Conservation (phyloP, 1,140 invertebrate species). For the Diabrotica undecimpunctata region DNA sequence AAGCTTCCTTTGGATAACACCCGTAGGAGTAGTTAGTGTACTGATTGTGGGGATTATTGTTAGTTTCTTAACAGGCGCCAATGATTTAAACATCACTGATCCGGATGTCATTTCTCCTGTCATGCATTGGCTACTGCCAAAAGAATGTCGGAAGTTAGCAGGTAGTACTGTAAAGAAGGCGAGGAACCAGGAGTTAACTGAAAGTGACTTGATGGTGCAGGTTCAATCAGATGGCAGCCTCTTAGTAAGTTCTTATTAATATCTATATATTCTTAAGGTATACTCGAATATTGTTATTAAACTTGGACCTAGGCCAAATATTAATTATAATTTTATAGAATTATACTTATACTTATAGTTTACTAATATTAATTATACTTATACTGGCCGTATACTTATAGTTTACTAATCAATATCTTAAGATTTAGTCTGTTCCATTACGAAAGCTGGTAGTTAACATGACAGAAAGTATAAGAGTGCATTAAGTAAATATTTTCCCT, state of each 20-base stretch:
- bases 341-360: too few species aligned
- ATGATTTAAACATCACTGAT: constrained; percentile 56
- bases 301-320: too few species aligned
- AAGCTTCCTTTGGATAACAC: constrained; percentile 76
- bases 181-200: constrained; percentile 12
- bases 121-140: constrained; percentile 50
- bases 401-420: too few species aligned
- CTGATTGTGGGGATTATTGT: constrained; percentile 63
- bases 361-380: too few species aligned
- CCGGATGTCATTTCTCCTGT: constrained; percentile 60
- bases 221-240: background rate
- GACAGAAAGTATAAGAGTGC: too few species aligned
- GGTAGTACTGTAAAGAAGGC: constrained; percentile 28
- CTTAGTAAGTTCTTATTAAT: background rate
- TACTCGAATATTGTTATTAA: too few species aligned
- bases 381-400: too few species aligned
- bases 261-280: too few species aligned
- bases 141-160: constrained; percentile 29
- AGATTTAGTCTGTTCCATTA: too few species aligned
- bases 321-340: too few species aligned
- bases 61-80: constrained; percentile 63
- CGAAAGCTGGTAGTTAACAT: too few species aligned
- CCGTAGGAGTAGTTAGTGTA: constrained; percentile 59
- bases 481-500: too few species aligned
- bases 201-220: constrained; percentile 20